A percentile compares a stretch with the other conserved stretches of the same genome.
Conservation (phyloP, 2,888 invertebrate genomes). For the Rugalucina vietnamica region DNA sequence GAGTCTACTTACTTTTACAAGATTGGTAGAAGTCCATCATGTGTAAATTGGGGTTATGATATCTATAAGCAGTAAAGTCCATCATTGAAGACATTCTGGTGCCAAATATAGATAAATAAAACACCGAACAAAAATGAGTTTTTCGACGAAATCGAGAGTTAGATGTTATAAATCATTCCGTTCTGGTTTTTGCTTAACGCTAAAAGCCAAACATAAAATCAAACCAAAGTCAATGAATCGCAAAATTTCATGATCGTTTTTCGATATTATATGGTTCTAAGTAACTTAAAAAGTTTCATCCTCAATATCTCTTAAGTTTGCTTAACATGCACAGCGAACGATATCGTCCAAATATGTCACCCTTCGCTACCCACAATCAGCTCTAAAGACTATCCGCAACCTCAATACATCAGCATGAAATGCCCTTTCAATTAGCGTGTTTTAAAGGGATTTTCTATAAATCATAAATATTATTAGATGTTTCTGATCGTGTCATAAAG, state of each 20-base stretch:
- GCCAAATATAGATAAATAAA: conserved; percentile 5
- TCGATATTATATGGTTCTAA: conserved; percentile 2
- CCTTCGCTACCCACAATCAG: conserved; percentile 52
- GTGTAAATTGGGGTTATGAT: conserved; percentile 90
- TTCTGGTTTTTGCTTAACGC: not conserved
- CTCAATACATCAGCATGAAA: conserved; percentile 51
- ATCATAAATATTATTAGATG: conserved; percentile 63
- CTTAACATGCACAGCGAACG: not conserved
- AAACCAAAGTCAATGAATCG: not conserved
- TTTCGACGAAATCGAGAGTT: not conserved
- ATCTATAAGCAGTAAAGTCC: conserved; percentile 73
- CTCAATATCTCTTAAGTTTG: not conserved
- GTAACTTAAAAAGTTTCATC: conserved; percentile 9
- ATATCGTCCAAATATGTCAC: conserved; percentile 26
- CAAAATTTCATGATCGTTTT: not conserved
- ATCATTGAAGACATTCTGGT: conserved; percentile 57
- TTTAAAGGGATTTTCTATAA: conserved; percentile 62
- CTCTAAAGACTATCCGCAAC: conserved; percentile 43
- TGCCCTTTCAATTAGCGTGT: conserved; percentile 57
- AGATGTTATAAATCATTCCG: not conserved
- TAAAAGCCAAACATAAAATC: not conserved
- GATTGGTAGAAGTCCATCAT: conserved; percentile 99
- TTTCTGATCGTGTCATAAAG: conserved; percentile 50
- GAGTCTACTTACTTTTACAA: conserved; percentile 85
- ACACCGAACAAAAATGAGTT: not conserved